Base-by-base conservation (phyloP, 1,140 invertebrate genomes). In the Aplysia californica region DNA sequence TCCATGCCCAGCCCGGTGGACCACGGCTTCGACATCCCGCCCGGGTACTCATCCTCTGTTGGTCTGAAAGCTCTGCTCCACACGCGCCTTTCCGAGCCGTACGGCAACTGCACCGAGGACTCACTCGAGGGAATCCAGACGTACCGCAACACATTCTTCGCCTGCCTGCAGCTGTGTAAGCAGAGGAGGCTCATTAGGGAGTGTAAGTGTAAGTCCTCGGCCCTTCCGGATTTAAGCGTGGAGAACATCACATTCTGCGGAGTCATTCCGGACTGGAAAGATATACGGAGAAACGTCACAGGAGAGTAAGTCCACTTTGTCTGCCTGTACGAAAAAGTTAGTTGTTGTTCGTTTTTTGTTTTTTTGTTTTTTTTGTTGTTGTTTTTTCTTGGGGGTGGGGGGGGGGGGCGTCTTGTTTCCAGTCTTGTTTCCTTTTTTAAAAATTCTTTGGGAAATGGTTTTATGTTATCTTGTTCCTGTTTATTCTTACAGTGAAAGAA, bases 1-100 rank as follows among this genome's bases (percentile, higher is more conserved):
- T 83, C 85, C 1, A 85, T 90, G 81, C 90, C 90, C 6, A 89
- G 89, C 68, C 90, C 90, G 0, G 85, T 82, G 80, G 84, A 88
- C 70, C 85, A 85, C 69, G 87, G 87, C 5, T 85, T 88, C 80
- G 87, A 88, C 69, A 83, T 88, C 44, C 85, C 87, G 2, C 87
- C 87, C 3, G 87, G 87, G 39, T 88, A 85, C 73, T 87, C 87
- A 0, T 85, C 87, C 15, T 88, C 87, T 33, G 83, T 87, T 10
- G 84, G 86, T 23, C 41, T 88, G 44, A 87, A 87, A 76, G 83
- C 86, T 6, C 76, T 85, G 0, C 70, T 86, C 41, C 80, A 87
- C 65, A 77, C 83, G 6, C 69, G 85, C 31, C 74, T 84, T 41
- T 80, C 85, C 23, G 50, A 82, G 70, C 87, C 87, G 0, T 83